A percentile compares a stretch with the other conserved stretches of the same genome.
phyloP scores from a whole-genome alignment of 2,113 vertebrate species.

The Acanthisitta chloris region DNA sequence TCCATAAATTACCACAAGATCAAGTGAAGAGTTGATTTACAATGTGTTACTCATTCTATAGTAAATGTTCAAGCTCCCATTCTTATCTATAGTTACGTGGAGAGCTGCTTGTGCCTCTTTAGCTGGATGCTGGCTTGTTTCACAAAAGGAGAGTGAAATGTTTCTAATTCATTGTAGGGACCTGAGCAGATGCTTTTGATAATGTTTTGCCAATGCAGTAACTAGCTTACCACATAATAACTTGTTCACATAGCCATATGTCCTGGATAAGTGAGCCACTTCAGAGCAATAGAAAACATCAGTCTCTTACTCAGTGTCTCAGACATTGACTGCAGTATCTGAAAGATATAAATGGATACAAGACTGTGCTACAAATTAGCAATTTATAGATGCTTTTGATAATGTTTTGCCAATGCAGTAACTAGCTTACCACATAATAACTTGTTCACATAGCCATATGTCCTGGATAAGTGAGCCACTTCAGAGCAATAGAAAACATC shows the following conservation, averaged over 20 bases:
- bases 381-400: background rate
- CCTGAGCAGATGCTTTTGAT: background rate
- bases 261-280: background rate
- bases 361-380: background rate
- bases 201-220: background rate
- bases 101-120: background rate
- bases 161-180: background rate
- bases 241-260: background rate
- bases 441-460: background rate
- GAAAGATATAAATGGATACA: background rate
- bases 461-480: background rate
- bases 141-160: background rate
- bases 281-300: background rate
- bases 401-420: background rate
- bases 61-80: background rate
- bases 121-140: background rate
- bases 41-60: background rate
- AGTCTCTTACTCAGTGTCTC: background rate
- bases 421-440: background rate
- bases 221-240: background rate
- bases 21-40: background rate
- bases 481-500: background rate
- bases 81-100: background rate
- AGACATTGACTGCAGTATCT: background rate
- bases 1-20: background rate